Evolutionary conservation across 1,140 invertebrate genomes (phyloP).

Genomic region (Bradynema listronoti): DNA sequence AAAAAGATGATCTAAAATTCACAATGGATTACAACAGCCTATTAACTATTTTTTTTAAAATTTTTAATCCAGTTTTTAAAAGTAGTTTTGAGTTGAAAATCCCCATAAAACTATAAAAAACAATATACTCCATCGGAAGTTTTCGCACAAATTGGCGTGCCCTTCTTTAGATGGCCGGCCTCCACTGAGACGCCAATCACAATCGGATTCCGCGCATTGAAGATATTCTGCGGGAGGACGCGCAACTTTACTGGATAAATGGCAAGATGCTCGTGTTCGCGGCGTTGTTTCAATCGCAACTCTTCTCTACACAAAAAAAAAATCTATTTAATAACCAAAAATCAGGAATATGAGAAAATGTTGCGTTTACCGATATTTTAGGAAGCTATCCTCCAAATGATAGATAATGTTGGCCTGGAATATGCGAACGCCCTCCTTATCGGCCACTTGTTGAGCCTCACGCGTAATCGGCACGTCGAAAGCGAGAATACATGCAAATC

Average conservation of each 20-base stretch:
- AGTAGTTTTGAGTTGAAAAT: slow-evolving; percentile 3
- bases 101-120: slow-evolving; percentile 6
- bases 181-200: slow-evolving; percentile 91
- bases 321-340: background rate
- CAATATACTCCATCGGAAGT: slow-evolving; percentile 72
- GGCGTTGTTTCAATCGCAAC: slow-evolving; percentile 80
- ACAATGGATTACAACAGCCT: background rate
- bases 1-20: slow-evolving; percentile 78
- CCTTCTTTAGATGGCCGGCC: slow-evolving; percentile 85
- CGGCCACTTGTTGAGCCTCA: slow-evolving; percentile 93
- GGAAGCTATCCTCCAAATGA: slow-evolving; percentile 96
- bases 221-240: slow-evolving; percentile 80
- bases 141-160: slow-evolving; percentile 92
- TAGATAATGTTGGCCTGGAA: slow-evolving; percentile 99
- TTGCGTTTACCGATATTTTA: slow-evolving; percentile 68
- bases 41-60: slow-evolving; percentile 6
- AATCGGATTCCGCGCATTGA: slow-evolving; percentile 95
- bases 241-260: slow-evolving; percentile 94
- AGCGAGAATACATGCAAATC: slow-evolving; percentile 89
- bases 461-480: slow-evolving; percentile 97
- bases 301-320: slow-evolving; percentile 67
- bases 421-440: slow-evolving; percentile 84
- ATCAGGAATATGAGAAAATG: slow-evolving; percentile 11
- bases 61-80: background rate
- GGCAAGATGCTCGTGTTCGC: slow-evolving; percentile 88